Evolutionary conservation across 1,140 invertebrate genomes (phyloP).

Genomic region (Nylanderia fulva): DNA sequence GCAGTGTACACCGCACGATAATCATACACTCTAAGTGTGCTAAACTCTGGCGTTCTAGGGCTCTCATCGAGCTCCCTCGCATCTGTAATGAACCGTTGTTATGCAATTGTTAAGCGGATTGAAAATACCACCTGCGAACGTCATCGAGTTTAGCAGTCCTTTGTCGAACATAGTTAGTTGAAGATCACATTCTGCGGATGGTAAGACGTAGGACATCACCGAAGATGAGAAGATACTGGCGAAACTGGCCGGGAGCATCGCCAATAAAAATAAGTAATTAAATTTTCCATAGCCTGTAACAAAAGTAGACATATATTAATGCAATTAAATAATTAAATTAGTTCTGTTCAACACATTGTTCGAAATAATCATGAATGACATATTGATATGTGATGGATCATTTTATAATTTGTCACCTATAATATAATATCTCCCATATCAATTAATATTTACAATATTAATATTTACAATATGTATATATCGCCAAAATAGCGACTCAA

Average conservation of each 20-base stretch:
- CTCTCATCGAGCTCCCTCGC: conserved; percentile 50
- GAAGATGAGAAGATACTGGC: conserved; percentile 79
- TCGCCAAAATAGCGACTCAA: too few species aligned
- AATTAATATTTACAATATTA: too few species aligned
- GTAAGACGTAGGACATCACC: conserved; percentile 80
- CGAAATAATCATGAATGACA: neutral
- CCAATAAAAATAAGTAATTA: conserved; percentile 79
- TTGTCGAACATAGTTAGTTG: conserved; percentile 79
- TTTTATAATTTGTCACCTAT: neutral
- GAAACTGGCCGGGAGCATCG: conserved; percentile 78
- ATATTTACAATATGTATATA: too few species aligned
- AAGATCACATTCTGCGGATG: conserved; percentile 81
- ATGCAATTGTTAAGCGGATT: conserved; percentile 36
- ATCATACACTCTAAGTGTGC: conserved; percentile 53
- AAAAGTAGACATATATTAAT: neutral
- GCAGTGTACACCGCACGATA: conserved; percentile 46
- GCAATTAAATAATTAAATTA: neutral
- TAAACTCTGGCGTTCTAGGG: conserved; percentile 38
- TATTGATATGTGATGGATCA: neutral
- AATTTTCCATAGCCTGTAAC: conserved; percentile 81
- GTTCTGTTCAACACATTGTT: neutral
- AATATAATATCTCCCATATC: too few species aligned
- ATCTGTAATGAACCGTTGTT: conserved; percentile 60
- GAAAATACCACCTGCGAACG: conserved; percentile 81
- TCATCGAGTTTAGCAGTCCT: conserved; percentile 82